Conservation (phyloP, 2,888 invertebrate species). For the Drosophila diplacantha region DNA sequence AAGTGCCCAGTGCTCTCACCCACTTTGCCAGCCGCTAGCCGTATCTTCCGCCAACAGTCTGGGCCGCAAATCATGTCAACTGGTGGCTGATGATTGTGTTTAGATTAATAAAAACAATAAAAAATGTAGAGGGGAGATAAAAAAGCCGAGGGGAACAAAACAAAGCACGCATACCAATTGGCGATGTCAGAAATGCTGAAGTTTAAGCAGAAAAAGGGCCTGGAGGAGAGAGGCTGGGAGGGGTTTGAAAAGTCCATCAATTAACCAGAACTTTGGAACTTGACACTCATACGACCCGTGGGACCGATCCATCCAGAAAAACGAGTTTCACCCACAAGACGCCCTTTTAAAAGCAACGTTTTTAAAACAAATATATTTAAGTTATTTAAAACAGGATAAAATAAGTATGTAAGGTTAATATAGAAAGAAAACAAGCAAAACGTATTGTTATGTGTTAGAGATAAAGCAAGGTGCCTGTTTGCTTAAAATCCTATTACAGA, state of each 20-base stretch:
- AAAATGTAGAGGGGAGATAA: constrained; percentile 24
- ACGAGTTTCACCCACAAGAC: constrained; percentile 1
- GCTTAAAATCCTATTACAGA: background rate
- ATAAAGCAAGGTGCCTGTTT: background rate
- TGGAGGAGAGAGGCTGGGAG: background rate
- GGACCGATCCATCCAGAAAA: background rate
- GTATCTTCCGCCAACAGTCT: constrained; percentile 22
- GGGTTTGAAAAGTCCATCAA: constrained; percentile 13
- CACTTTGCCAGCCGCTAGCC: constrained; percentile 3
- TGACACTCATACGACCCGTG: constrained; percentile 12
- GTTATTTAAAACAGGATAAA: background rate
- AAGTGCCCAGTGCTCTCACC: constrained; percentile 11
- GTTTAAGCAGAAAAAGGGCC: constrained; percentile 10
- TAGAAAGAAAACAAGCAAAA: background rate
- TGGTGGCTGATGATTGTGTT: constrained; percentile 32
- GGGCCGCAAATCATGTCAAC: constrained; percentile 28
- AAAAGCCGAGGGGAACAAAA: constrained; percentile 4
- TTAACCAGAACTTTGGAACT: constrained; percentile 7
- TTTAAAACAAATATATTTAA: background rate
- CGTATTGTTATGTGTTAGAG: background rate
- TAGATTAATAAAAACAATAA: constrained; percentile 38
- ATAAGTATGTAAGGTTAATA: background rate
- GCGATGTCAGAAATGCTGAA: constrained; percentile 6
- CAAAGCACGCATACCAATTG: constrained; percentile 49
- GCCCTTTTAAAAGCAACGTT: background rate